phyloP scores from a whole-genome alignment of 2,888 invertebrate genomes.

The Aelia acuminata region DNA sequence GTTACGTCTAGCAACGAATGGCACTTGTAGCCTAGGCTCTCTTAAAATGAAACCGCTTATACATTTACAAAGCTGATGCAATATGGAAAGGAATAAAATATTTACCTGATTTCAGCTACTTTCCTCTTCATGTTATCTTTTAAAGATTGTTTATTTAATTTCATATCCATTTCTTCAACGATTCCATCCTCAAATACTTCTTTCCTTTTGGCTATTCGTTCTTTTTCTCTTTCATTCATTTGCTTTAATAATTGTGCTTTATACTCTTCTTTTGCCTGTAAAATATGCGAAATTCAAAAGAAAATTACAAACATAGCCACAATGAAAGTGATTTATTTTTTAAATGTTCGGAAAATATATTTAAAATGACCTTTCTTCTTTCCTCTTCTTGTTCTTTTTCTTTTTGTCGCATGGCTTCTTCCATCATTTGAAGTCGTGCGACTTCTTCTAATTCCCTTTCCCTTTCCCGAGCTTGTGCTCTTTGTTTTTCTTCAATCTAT shows the following conservation, averaged over 20 bases:
- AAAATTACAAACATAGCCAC: no score
- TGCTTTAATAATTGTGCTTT: constrained; percentile 77
- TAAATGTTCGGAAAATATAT: constrained; percentile 23
- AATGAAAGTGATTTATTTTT: no score
- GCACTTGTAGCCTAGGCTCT: no score
- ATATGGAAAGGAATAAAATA: no score
- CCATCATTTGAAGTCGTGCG: constrained; percentile 61
- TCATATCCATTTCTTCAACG: constrained; percentile 75
- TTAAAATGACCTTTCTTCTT: constrained; percentile 60
- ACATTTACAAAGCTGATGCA: no score
- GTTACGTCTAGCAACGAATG: no score
- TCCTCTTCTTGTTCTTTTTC: constrained; percentile 62
- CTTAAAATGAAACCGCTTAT: no score
- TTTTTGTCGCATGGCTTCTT: constrained; percentile 60
- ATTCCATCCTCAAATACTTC: constrained; percentile 78
- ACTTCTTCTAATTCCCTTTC: constrained; percentile 64
- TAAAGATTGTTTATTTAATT: constrained; percentile 73
- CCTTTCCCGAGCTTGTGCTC: constrained; percentile 61
- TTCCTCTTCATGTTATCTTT: constrained; percentile 73
- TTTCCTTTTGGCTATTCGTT: constrained; percentile 75
- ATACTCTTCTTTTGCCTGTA: constrained; percentile 69
- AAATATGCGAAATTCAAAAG: constrained; percentile 1
- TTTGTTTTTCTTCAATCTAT: constrained; percentile 60
- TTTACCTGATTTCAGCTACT: constrained; percentile 73
- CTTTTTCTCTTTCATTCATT: constrained; percentile 79